Evolutionary conservation across 2,888 invertebrate genomes (phyloP).

Genomic region (Nemotelus pantherinus): DNA sequence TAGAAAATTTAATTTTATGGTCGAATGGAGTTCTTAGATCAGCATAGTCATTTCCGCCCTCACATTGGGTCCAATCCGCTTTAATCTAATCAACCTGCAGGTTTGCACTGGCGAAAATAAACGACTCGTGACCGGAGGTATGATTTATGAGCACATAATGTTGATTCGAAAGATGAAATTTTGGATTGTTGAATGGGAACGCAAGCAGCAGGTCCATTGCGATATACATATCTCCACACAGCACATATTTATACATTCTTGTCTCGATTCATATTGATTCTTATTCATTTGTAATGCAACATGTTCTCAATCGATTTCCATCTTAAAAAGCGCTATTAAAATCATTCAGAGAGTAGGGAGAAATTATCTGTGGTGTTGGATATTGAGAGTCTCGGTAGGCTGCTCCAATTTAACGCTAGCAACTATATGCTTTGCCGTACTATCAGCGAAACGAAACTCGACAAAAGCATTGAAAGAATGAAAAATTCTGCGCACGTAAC

Average conservation of each 20-base stretch:
- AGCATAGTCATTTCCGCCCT: background rate
- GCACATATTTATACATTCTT: slow-evolving; percentile 47
- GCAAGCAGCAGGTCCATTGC: too few relatives aligned
- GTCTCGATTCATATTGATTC: slow-evolving; percentile 50
- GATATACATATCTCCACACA: too few relatives aligned
- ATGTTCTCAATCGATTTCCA: slow-evolving; percentile 46
- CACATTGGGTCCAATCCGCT: background rate
- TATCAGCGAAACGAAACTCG: too few relatives aligned
- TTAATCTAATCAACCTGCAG: slow-evolving; percentile 34
- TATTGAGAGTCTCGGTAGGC: too few relatives aligned
- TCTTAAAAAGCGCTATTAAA: slow-evolving; percentile 47
- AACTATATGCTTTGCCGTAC: too few relatives aligned
- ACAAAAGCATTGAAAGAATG: background rate
- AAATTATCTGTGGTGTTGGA: slow-evolving; percentile 8
- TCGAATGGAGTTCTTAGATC: slow-evolving; percentile 22
- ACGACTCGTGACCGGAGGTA: slow-evolving; percentile 22
- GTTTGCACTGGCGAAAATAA: slow-evolving; percentile 23
- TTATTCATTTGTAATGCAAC: slow-evolving; percentile 42
- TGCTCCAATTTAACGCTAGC: too few relatives aligned
- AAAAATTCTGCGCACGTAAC: slow-evolving; percentile 50
- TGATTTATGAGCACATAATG: slow-evolving; percentile 31
- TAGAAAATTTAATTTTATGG: slow-evolving; percentile 46
- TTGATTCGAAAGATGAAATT: slow-evolving; percentile 15
- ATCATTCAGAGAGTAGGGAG: slow-evolving; percentile 29
- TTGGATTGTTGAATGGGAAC: too few relatives aligned